Evolutionary conservation across 2,797 vertebrate species (phyloP), one percentile per base, ranked within the genome.

Genomic region (Crenichthys baileyi): DNA sequence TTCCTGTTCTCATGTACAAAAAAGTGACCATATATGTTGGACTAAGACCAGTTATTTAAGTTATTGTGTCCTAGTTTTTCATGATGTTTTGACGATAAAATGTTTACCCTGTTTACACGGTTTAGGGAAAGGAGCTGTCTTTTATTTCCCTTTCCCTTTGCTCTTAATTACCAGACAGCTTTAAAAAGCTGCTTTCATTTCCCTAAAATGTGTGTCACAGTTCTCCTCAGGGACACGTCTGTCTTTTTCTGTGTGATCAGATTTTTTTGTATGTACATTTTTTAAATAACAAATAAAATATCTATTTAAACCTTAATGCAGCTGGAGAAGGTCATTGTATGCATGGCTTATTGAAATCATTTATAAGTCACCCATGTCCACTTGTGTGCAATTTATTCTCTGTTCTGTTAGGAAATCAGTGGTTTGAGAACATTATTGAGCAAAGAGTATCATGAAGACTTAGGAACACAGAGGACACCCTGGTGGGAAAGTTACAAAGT

Each of bases 121-220:
- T 39, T 84, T 55, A 65, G 41, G 73, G 20, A 51, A 53, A 48
- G 44, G n/a, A 31, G 18, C 7, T 70, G 11, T 26, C 15, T 36
- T 13, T 0, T 44, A 0, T 80, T 78, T 68, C 31, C 71, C 29
- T 31, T 31, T 31, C 26, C 63, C 18, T 29, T 84, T 71, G 50
- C 22, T 26, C 0, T 16, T 22, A 83, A 72, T 76, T 44, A 71
- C 46, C 46, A 72, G 58, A 76, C 7, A 5, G 41, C 70, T 50
- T 78, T 12, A 50, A 73, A 87, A 5, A 26, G 55, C 51, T 88
- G 67, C 82, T 91, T 87, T 87, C 70, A 75, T 81, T 88, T 92
- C 82, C 79, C 41, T 7, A 77, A 88, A 84, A 29, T 88, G 5
- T 51, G 24, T 7, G 7, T 61, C 76, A 80, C 36, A 70, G 51